Conservation (phyloP, 2,888 invertebrate species). For the Penaeus monodon region DNA sequence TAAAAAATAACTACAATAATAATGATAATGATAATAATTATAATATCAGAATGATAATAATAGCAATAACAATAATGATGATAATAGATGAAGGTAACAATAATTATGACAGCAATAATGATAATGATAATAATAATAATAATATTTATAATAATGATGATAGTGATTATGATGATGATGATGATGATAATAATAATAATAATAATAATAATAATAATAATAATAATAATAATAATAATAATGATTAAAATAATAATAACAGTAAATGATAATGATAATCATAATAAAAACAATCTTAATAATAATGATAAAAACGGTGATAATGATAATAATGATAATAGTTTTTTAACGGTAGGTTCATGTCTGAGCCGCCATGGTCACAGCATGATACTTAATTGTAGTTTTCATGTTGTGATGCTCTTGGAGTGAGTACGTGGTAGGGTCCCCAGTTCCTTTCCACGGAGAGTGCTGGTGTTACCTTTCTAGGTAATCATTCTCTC, state of each 20-base stretch:
- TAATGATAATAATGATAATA: too few species aligned
- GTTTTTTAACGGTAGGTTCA: too few species aligned
- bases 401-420: too few species aligned
- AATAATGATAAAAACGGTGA: not conserved
- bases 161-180: not conserved
- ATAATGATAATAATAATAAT: not conserved
- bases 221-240: not conserved
- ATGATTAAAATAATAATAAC: not conserved
- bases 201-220: slow-evolving; percentile 8
- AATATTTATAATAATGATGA: not conserved
- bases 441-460: too few species aligned
- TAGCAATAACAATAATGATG: not conserved
- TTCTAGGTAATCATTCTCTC: too few species aligned
- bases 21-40: not conserved
- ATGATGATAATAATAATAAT: not conserved
- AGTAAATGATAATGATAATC: too few species aligned
- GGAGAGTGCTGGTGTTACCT: too few species aligned
- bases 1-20: not conserved
- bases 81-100: not conserved
- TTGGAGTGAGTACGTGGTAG: too few species aligned
- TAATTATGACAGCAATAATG: too few species aligned
- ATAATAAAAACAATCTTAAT: not conserved
- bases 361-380: too few species aligned
- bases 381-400: too few species aligned
- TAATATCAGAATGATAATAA: not conserved